These are phyloP conservation scores for Myopa tessellatipennis DNA, from an alignment of 2,888 invertebrate species.

Conservation along the genomic window DNA sequence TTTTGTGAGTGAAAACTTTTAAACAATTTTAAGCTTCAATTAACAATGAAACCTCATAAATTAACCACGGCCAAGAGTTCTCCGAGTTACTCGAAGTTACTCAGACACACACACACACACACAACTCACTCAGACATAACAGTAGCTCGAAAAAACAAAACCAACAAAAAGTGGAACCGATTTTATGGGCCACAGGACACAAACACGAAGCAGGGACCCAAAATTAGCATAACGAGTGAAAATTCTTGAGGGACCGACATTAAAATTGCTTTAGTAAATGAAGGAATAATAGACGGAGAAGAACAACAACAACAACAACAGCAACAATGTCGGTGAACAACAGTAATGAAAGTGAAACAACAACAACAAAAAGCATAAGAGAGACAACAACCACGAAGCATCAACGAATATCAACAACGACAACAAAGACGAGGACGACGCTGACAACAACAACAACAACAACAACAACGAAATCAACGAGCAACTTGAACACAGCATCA, in stretches of 20 bases:
- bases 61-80: slow-evolving; percentile 31
- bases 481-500: neutral
- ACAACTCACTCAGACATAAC: slow-evolving; percentile 1
- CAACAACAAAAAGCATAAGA: neutral
- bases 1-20: slow-evolving; percentile 34
- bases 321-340: neutral
- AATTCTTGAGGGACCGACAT: slow-evolving; percentile 54
- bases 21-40: slow-evolving; percentile 49
- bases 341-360: neutral
- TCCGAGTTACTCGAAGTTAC: neutral
- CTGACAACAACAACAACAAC: neutral
- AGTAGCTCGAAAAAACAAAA: neutral
- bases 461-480: neutral
- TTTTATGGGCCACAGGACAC: slow-evolving; percentile 16
- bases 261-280: slow-evolving; percentile 50
- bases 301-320: slow-evolving; percentile 3
- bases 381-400: no score
- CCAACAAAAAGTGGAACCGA: slow-evolving; percentile 1
- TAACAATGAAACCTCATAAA: slow-evolving; percentile 48
- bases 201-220: neutral
- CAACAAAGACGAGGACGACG: neutral
- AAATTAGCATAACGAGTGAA: slow-evolving; percentile 55
- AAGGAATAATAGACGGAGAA: slow-evolving; percentile 22
- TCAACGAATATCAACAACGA: slow-evolving; percentile 1
- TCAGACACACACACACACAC: neutral